Evolutionary conservation across 2,888 invertebrate species (phyloP).

Genomic region (Apoderus coryli): DNA sequence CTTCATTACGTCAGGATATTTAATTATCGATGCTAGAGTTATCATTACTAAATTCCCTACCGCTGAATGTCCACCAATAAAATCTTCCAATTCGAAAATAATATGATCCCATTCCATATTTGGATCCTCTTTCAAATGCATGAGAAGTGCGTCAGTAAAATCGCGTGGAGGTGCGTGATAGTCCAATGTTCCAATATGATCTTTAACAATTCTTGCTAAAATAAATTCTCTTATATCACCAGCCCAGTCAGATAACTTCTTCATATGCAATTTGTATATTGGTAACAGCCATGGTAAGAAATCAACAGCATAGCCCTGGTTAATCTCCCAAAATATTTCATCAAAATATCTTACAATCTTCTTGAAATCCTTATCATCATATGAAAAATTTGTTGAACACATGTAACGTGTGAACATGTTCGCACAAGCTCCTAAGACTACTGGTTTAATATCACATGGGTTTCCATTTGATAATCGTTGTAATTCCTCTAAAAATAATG

Average conservation of each 20-base stretch:
- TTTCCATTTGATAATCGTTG: slow-evolving; percentile 33
- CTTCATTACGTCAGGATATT: slow-evolving; percentile 47
- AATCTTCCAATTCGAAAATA: slow-evolving; percentile 72
- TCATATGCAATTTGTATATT: slow-evolving; percentile 53
- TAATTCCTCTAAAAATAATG: slow-evolving; percentile 44
- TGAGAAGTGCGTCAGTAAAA: slow-evolving; percentile 64
- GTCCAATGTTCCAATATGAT: slow-evolving; percentile 37
- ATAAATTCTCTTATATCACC: slow-evolving; percentile 59
- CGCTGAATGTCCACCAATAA: slow-evolving; percentile 78
- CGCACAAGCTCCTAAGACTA: slow-evolving; percentile 57
- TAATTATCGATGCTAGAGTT: slow-evolving; percentile 51
- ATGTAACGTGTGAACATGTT: slow-evolving; percentile 81
- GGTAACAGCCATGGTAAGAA: slow-evolving; percentile 72
- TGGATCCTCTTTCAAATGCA: slow-evolving; percentile 42
- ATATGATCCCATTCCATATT: slow-evolving; percentile 63
- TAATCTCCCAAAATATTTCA: slow-evolving; percentile 84
- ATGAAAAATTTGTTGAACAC: slow-evolving; percentile 65
- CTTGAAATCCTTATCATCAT: slow-evolving; percentile 52
- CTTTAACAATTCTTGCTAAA: slow-evolving; percentile 51
- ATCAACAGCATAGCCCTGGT: slow-evolving; percentile 76
- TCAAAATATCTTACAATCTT: slow-evolving; percentile 58
- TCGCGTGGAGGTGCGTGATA: slow-evolving; percentile 50
- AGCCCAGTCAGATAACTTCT: slow-evolving; percentile 53
- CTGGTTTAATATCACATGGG: slow-evolving; percentile 49
- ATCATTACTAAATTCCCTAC: slow-evolving; percentile 74